A percentile compares a stretch with the other conserved stretches of the same genome.
Evolutionary conservation across 2,888 invertebrate genomes (phyloP).

Genomic region (Andrena chrysosceles): DNA sequence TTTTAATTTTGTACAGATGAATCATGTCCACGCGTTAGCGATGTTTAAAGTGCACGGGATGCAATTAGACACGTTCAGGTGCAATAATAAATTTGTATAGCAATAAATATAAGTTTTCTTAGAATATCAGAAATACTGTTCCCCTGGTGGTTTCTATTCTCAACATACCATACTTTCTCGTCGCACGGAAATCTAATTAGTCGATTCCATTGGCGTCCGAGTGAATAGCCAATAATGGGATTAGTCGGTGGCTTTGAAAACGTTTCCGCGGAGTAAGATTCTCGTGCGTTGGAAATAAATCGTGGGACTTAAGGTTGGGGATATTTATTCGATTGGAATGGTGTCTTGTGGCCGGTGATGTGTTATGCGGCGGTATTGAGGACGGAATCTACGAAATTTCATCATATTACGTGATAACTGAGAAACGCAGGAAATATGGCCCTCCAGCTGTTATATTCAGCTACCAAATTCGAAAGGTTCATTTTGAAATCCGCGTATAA

Average conservation of each 20-base stretch:
- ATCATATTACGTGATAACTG: slow-evolving; percentile 64
- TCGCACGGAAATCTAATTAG: slow-evolving; percentile 12
- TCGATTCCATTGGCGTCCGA: background rate
- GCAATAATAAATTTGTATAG: slow-evolving; percentile 5
- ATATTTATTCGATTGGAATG: slow-evolving; percentile 37
- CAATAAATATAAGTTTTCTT: slow-evolving; percentile 40
- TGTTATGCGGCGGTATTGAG: slow-evolving; percentile 29
- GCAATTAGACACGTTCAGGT: background rate
- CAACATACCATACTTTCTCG: background rate
- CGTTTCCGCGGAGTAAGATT: background rate
- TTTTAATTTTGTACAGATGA: slow-evolving; percentile 17
- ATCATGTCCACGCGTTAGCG: background rate
- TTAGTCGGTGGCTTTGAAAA: background rate
- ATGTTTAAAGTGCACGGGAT: too few species aligned
- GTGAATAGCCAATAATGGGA: slow-evolving; percentile 11
- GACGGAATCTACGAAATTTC: slow-evolving; percentile 52
- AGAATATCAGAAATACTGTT: slow-evolving; percentile 42
- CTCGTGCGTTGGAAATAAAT: slow-evolving; percentile 8
- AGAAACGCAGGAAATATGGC: slow-evolving; percentile 86
- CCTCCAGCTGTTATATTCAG: slow-evolving; percentile 87
- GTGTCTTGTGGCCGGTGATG: slow-evolving; percentile 62
- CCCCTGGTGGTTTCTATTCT: background rate
- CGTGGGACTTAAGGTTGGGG: slow-evolving; percentile 9
- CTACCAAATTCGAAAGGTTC: slow-evolving; percentile 87
- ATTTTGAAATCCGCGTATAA: slow-evolving; percentile 83